phyloP scores from a whole-genome alignment of 2,888 invertebrate species.

The Scaptomyza parva region DNA sequence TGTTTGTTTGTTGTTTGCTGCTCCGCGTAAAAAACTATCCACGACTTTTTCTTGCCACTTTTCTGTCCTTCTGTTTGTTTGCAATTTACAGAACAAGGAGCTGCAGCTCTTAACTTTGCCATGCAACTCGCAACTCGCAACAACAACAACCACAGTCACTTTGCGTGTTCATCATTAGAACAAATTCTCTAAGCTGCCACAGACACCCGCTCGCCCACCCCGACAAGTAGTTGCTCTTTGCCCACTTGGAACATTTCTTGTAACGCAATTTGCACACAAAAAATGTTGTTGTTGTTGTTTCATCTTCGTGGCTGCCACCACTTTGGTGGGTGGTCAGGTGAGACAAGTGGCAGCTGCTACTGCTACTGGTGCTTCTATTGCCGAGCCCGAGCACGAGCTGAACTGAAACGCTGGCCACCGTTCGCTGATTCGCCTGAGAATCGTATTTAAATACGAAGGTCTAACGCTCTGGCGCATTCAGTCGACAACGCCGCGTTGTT shows the following conservation, averaged over 20 bases:
- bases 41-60: conserved; percentile 28
- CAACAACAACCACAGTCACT: conserved; percentile 46
- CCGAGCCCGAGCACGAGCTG: conserved; percentile 18
- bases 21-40: conserved; percentile 13
- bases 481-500: conserved; percentile 82
- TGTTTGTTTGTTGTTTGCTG: conserved; percentile 44
- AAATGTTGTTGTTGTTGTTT: conserved; percentile 44
- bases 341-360: conserved; percentile 76
- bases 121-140: conserved; percentile 22
- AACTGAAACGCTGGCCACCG: conserved; percentile 58
- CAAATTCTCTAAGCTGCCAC: conserved; percentile 78
- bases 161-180: conserved; percentile 83
- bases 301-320: conserved; percentile 58
- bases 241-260: conserved; percentile 53
- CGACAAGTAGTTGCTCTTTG: conserved; percentile 3
- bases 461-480: conserved; percentile 79
- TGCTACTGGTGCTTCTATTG: conserved; percentile 24
- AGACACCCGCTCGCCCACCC: neutral
- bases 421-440: conserved; percentile 79
- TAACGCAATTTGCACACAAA: conserved; percentile 82
- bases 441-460: conserved; percentile 83
- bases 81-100: conserved; percentile 73
- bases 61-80: conserved; percentile 30
- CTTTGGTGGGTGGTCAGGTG: conserved; percentile 84
- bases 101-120: conserved; percentile 40